Evolutionary conservation across 2,888 invertebrate species (phyloP).

Genomic region (Dioctria linearis): DNA sequence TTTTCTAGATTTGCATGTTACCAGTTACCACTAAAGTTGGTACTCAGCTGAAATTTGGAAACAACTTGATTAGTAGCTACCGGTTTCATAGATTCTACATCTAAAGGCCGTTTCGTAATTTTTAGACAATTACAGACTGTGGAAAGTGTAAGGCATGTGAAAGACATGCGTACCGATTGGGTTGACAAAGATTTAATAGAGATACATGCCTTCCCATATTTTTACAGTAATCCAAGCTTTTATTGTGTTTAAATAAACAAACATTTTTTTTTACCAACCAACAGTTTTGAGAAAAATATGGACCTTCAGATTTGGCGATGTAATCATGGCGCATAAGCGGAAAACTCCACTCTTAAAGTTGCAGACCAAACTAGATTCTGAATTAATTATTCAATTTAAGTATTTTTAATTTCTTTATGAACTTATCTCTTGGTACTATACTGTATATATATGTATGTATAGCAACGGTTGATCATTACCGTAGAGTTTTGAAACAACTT

Average conservation of each 20-base stretch:
- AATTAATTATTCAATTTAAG: not conserved
- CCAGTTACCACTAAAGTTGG: not conserved
- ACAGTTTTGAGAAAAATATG: no score
- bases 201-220: not conserved
- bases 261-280: not conserved
- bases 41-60: slow-evolving; percentile 27
- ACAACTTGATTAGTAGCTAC: slow-evolving; percentile 40
- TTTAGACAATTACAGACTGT: not conserved
- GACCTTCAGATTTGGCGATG: not conserved
- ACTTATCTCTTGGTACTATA: not conserved
- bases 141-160: not conserved
- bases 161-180: not conserved
- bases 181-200: slow-evolving; percentile 31
- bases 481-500: not conserved
- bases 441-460: not conserved
- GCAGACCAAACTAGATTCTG: not conserved
- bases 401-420: not conserved
- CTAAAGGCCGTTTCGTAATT: slow-evolving; percentile 20
- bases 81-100: slow-evolving; percentile 36
- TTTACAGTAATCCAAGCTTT: not conserved
- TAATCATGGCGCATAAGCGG: not conserved
- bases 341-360: not conserved
- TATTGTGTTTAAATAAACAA: not conserved
- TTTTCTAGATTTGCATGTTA: not conserved
- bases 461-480: not conserved